These are phyloP conservation scores for Cantharis flavilabris DNA, from an alignment of 2,888 invertebrate genomes.

Conservation along the genomic window DNA sequence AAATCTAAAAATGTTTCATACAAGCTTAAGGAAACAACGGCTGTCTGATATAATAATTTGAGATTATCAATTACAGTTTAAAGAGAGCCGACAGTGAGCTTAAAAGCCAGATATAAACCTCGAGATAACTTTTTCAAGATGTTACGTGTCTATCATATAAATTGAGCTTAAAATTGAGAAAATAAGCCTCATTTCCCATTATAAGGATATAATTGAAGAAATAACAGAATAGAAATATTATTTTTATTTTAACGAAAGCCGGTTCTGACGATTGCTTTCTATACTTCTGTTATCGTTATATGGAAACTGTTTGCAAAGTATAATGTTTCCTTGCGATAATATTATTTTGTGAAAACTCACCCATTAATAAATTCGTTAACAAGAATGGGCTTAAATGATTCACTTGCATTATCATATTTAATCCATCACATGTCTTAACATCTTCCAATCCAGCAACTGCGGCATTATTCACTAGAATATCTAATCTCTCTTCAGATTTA, in stretches of 20 bases:
- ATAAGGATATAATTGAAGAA: background rate
- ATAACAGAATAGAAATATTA: slow-evolving; percentile 1
- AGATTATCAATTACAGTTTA: background rate
- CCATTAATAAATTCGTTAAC: slow-evolving; percentile 66
- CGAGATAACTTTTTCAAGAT: background rate
- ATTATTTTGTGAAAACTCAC: slow-evolving; percentile 41
- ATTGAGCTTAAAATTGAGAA: background rate
- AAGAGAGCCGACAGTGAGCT: background rate
- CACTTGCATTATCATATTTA: slow-evolving; percentile 66
- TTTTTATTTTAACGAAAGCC: background rate
- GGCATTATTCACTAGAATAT: slow-evolving; percentile 69
- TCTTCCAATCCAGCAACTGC: slow-evolving; percentile 59
- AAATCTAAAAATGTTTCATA: background rate
- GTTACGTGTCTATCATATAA: background rate
- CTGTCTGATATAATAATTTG: background rate
- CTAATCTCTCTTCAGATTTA: slow-evolving; percentile 59
- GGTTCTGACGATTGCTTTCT: background rate
- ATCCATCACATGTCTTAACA: slow-evolving; percentile 62
- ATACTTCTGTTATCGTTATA: background rate
- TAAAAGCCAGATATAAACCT: background rate
- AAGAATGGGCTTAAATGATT: slow-evolving; percentile 69
- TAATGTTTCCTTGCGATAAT: background rate
- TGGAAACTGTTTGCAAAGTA: background rate
- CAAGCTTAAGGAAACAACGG: background rate
- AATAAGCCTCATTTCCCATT: background rate